Evolutionary conservation across 2,888 invertebrate genomes (phyloP).

Genomic region (Scaeva pyrastri): DNA sequence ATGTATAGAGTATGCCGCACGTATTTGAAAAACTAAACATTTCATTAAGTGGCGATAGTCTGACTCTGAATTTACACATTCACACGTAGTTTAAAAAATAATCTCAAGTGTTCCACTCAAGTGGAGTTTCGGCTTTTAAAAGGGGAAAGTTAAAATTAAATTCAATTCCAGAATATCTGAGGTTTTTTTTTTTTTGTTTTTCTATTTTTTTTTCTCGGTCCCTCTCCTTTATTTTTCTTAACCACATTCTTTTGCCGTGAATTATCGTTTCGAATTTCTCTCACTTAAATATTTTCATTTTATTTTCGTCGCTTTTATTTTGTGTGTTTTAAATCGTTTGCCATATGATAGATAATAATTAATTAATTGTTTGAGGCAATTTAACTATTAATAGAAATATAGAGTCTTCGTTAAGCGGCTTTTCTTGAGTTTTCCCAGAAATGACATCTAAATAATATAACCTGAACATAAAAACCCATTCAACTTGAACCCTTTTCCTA

Average conservation of each 20-base stretch:
- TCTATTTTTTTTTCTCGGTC: neutral
- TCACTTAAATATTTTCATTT: conserved; percentile 32
- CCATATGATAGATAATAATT: conserved; percentile 53
- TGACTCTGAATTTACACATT: conserved; percentile 55
- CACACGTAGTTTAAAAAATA: conserved; percentile 11
- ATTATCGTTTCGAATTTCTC: conserved; percentile 48
- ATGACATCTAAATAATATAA: too few relatives aligned
- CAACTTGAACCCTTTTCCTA: too few relatives aligned
- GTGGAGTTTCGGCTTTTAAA: conserved; percentile 46
- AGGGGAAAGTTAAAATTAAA: conserved; percentile 61
- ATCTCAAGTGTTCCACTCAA: conserved; percentile 67
- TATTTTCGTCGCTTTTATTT: conserved; percentile 10
- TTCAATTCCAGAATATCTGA: conserved; percentile 46
- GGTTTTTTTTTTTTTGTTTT: conserved; percentile 27
- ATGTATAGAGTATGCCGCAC: conserved; percentile 29
- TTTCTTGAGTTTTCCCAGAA: too few relatives aligned
- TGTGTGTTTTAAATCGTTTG: conserved; percentile 45
- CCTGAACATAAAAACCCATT: too few relatives aligned
- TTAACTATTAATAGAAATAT: too few relatives aligned
- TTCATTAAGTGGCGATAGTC: conserved; percentile 58
- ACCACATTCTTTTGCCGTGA: conserved; percentile 48
- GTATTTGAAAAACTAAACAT: conserved; percentile 54
- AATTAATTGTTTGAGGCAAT: conserved; percentile 42
- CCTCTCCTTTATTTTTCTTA: neutral
- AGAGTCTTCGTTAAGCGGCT: too few relatives aligned